Conservation (phyloP, 2,888 invertebrate genomes). For the Drosophila diplacantha region DNA sequence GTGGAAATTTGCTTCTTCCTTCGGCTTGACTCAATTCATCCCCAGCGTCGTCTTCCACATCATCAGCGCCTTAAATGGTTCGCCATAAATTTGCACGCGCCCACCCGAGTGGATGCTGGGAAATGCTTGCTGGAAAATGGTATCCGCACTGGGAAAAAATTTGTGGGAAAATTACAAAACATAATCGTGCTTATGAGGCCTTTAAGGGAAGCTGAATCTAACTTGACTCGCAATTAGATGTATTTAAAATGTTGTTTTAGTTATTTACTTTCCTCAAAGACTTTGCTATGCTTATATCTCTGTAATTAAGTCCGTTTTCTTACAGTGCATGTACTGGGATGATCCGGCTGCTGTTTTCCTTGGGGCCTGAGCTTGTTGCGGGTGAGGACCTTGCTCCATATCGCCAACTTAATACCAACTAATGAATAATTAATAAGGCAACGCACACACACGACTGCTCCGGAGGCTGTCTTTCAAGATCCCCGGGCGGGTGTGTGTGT, state of each 20-base stretch:
- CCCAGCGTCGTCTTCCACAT: slow-evolving; percentile 63
- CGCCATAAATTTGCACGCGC: slow-evolving; percentile 67
- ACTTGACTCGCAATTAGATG: background rate
- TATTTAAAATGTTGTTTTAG: background rate
- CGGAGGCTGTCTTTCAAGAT: slow-evolving; percentile 27
- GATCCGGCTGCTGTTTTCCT: slow-evolving; percentile 38
- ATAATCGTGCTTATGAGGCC: background rate
- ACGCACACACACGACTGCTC: slow-evolving; percentile 39
- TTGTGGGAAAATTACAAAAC: no score
- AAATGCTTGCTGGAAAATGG: slow-evolving; percentile 4
- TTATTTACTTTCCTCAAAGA: background rate
- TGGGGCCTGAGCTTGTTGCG: slow-evolving; percentile 24
- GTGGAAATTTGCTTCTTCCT: slow-evolving; percentile 42
- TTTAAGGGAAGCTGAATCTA: no score
- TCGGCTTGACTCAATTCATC: slow-evolving; percentile 50
- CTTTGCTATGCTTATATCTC: background rate
- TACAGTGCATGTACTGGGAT: slow-evolving; percentile 7
- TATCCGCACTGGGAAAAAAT: background rate
- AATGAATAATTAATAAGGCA: slow-evolving; percentile 75
- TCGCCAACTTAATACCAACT: slow-evolving; percentile 68
- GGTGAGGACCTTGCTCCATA: slow-evolving; percentile 42
- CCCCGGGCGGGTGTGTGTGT: slow-evolving; percentile 33
- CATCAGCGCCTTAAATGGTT: slow-evolving; percentile 71
- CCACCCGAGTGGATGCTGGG: slow-evolving; percentile 29
- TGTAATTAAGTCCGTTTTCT: background rate